Base-by-base conservation (phyloP, 2,888 invertebrate species). In the Lucinisca nassula region DNA sequence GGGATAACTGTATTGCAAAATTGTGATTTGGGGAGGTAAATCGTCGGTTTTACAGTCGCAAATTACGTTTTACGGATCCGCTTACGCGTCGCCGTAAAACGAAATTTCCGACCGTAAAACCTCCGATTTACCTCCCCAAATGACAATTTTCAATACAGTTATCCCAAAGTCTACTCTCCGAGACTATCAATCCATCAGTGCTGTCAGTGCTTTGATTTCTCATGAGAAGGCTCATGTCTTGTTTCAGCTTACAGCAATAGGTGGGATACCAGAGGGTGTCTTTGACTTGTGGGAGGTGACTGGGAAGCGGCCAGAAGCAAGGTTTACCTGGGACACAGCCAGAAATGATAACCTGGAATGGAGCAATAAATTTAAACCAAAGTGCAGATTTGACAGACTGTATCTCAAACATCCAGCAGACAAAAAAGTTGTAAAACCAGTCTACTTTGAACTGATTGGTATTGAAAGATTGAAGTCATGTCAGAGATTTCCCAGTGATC, bases 271-370 rank as follows among this genome's bases (percentile, higher is more conserved):
- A 0, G 82, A 91, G 0, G 95, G 95, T 32, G 92, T 97, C 55
- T 92, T 92, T 70, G 97, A 97, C 92, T 73, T 97, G 1, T 97
- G 97, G 97, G 95, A 96, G 72, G 93, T 95, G 6, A 97, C 97
- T 75, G 97, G 97, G 0, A 94, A 96, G n/a, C 95, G 97, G 10
- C 95, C 95, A 74, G 97, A 97, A 86, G 96, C 96, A 30, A 95
- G 96, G 79, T 97, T 96, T 94, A 97, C 97, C 0, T 97, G 97
- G 97, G 97, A 97, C 94, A 96, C 96, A 82, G 94, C 91, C n/a
- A 94, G 97, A 51, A 97, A 97, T 93, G 97, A 97, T 89, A 97
- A 97, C 93, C 95, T 96, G 14, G 92, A 96, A 84, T 93, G 96
- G 89, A 73, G 84, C 92, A 93, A 17, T 90, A 93, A 93, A 70